phyloP scores from a whole-genome alignment of 2,113 vertebrate genomes.

The Charadrius vociferus region DNA sequence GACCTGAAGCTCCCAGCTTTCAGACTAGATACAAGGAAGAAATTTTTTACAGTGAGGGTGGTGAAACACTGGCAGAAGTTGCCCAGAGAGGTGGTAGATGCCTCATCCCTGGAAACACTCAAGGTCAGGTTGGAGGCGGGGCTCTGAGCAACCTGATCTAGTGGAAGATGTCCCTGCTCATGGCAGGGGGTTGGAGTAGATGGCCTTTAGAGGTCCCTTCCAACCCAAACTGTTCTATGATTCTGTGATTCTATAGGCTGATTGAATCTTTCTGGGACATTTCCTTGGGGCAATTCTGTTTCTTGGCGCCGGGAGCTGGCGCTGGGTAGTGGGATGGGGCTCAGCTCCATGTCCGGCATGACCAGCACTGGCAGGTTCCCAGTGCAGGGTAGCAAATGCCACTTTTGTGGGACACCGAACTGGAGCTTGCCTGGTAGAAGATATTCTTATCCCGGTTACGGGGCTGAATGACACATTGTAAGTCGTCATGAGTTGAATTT shows the following conservation, averaged over 20 bases:
- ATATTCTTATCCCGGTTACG: rapidly evolving
- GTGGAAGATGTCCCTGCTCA: background rate
- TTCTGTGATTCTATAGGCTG: background rate
- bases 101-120: background rate
- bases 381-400: background rate
- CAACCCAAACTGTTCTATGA: background rate
- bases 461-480: background rate
- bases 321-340: background rate
- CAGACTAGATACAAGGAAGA: background rate
- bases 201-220: background rate
- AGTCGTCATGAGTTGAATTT: background rate
- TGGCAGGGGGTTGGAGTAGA: background rate
- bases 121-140: background rate
- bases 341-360: rapidly evolving
- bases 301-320: background rate
- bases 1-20: background rate
- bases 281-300: background rate
- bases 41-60: background rate
- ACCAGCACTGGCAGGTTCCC: background rate
- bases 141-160: background rate
- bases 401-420: background rate
- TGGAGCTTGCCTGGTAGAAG: background rate
- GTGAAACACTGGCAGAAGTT: background rate
- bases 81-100: background rate
- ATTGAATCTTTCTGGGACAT: background rate